Evolutionary conservation across 2,888 invertebrate genomes (phyloP), one percentile per base, ranked within the genome.

Genomic region (Dorcus hopei): DNA sequence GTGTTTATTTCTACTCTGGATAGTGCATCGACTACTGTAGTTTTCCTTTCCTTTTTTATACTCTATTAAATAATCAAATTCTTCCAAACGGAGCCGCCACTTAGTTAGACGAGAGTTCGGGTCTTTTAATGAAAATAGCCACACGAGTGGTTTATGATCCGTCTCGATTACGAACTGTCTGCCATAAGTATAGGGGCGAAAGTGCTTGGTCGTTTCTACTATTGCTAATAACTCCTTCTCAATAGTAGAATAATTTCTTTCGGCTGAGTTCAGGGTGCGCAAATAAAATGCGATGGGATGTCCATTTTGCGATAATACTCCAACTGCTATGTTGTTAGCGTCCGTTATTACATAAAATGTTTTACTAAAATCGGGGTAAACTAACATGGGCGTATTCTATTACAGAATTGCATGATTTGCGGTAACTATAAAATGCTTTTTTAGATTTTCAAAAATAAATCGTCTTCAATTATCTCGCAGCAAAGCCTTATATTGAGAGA

Each of bases 261-360:
- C 55, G 23, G 54, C 38, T 41, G 48, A n/a, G 49, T 54, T 54
- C 9, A 58, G 40, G 9, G 45, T 41, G 6, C 54, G 41, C 9
- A 11, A 48, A n/a, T 52, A 48, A 38, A 26, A 45, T 4, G 39
- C 38, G 3, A 53, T 0, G 62, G 53, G 0, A 80, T 49, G 49
- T 47, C 49, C 40, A 26, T 57, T 55, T 58, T 66, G 62, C 2
- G 63, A 64, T 26, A 65, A 45, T n/a, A 66, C 61, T 8, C 64
- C 62, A n/a, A 64, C 59, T 3, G 61, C 62, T 33, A 50, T 11
- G 26, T 57, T 50, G 8, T 49, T 48, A 9, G 61, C 63, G 40
- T 63, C 63, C 9, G 61, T 65, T 3, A 58, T 61, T 38, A 63
- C 9, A 16, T 33, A 6, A 56, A 65, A 65, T 39, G 52, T n/a